Conservation (phyloP, 1,140 invertebrate genomes). For the Achatina immaculata region DNA sequence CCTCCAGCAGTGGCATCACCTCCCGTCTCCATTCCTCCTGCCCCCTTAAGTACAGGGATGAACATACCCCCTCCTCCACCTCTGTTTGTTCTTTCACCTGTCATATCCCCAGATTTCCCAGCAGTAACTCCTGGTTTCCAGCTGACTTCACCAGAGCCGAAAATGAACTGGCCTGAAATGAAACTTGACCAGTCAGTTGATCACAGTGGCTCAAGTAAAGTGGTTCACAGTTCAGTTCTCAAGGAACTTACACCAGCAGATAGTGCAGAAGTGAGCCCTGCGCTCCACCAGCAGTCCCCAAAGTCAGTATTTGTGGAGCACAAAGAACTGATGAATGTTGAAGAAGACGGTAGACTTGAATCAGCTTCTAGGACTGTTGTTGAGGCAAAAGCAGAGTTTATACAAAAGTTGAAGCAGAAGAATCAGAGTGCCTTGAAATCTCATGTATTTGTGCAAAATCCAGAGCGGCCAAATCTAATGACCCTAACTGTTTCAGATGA, state of each 20-base stretch:
- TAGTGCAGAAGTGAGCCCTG: not conserved
- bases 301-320: slow-evolving; percentile 27
- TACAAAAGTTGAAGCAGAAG: slow-evolving; percentile 57
- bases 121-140: slow-evolving; percentile 31
- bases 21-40: slow-evolving; percentile 32
- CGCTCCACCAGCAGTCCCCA: slow-evolving; percentile 35
- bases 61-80: slow-evolving; percentile 38
- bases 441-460: slow-evolving; percentile 46
- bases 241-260: slow-evolving; percentile 45
- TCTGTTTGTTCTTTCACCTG: slow-evolving; percentile 12
- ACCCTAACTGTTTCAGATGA: slow-evolving; percentile 44
- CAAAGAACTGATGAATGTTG: slow-evolving; percentile 17
- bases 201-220: slow-evolving; percentile 13
- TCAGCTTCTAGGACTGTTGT: not conserved
- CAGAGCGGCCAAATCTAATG: slow-evolving; percentile 50
- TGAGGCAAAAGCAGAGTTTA: slow-evolving; percentile 31
- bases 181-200: not conserved
- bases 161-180: slow-evolving; percentile 44
- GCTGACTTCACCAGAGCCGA: slow-evolving; percentile 41
- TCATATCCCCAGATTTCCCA: not conserved
- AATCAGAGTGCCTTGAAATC: slow-evolving; percentile 39
- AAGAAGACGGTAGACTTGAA: not conserved
- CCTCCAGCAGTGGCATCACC: slow-evolving; percentile 33
- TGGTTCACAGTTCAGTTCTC: slow-evolving; percentile 45
- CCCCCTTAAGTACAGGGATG: slow-evolving; percentile 7